These are phyloP conservation scores for Leptonema lineaticorne DNA, from an alignment of 1,140 invertebrate genomes.

Conservation along the genomic window DNA sequence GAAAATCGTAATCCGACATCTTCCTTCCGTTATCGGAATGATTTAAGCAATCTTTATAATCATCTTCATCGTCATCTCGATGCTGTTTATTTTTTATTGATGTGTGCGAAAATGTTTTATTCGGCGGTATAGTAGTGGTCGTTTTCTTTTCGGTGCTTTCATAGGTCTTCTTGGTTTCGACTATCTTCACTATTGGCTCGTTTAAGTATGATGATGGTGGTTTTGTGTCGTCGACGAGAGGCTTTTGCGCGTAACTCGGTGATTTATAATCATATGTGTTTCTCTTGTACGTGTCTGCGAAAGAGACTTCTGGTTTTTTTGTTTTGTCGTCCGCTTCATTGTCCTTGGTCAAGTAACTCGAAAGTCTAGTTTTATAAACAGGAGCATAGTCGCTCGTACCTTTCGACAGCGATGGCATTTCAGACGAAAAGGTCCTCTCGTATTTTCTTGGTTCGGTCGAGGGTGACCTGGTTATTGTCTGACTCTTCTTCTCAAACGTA, in stretches of 20 bases:
- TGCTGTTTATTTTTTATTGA: not conserved
- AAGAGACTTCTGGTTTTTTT: conserved; percentile 25
- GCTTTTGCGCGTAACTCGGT: not conserved
- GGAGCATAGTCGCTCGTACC: conserved; percentile 19
- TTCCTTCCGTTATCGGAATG: not conserved
- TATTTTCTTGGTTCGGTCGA: conserved; percentile 9
- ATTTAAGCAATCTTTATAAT: not conserved
- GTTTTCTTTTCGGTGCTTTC: not conserved
- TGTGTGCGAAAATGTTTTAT: not conserved
- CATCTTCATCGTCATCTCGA: not conserved
- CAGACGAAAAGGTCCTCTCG: not conserved
- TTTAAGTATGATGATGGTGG: not conserved
- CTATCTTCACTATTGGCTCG: not conserved
- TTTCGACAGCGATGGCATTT: conserved; percentile 10
- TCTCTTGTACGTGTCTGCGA: conserved; percentile 16
- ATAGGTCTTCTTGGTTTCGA: conserved; percentile 6
- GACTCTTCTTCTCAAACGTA: not conserved
- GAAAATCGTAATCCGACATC: not conserved
- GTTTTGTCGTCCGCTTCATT: not conserved
- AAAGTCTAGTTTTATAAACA: conserved; percentile 23
- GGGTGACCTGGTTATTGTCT: not conserved
- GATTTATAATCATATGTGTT: not conserved
- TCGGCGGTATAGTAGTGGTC: not conserved
- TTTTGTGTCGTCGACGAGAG: not conserved
- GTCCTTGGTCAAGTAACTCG: conserved; percentile 6